These are phyloP conservation scores for Zosterops japonicus DNA, from an alignment of 2,113 vertebrate species.

Conservation along the genomic window DNA sequence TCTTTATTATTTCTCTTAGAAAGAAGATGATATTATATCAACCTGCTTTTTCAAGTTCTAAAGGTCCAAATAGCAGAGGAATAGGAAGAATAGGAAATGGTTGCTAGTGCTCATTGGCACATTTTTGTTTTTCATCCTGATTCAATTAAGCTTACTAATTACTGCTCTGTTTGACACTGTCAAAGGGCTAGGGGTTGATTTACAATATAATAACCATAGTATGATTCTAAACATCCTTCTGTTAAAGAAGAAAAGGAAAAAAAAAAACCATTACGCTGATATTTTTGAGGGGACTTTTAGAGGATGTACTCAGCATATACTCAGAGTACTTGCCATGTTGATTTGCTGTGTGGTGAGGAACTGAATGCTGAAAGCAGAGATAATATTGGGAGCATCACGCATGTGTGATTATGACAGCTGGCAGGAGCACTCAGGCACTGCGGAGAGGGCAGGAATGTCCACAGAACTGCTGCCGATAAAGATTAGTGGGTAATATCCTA, in stretches of 20 bases:
- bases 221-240: neutral
- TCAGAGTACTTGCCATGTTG: neutral
- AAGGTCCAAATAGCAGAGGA: neutral
- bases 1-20: neutral
- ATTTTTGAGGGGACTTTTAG: neutral
- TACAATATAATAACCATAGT: neutral
- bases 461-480: neutral
- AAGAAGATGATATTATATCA: neutral
- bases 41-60: neutral
- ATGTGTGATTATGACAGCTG: slow-evolving; percentile 24
- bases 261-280: neutral
- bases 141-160: slow-evolving; percentile 25
- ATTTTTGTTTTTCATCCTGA: neutral
- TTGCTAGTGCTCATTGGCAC: slow-evolving; percentile 1
- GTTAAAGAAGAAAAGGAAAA: neutral
- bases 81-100: neutral
- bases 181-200: neutral
- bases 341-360: neutral
- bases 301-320: neutral
- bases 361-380: slow-evolving; percentile 13
- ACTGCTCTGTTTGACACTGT: neutral
- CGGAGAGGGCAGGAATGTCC: neutral
- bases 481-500: neutral
- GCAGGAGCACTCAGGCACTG: slow-evolving; percentile 4
- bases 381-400: neutral